Conservation (phyloP, 2,888 invertebrate species). For the Folsomia candida region DNA sequence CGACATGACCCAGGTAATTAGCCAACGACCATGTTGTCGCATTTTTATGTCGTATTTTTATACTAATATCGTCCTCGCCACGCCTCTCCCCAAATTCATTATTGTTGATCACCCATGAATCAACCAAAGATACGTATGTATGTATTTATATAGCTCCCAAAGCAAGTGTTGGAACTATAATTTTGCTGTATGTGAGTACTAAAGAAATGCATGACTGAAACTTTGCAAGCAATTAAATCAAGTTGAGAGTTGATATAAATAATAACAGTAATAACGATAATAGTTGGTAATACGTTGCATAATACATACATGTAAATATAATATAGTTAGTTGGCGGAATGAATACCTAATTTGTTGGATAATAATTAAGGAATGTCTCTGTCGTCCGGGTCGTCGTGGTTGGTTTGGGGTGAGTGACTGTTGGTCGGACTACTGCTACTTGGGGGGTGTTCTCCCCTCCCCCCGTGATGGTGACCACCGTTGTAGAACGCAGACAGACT, state of each 20-base stretch:
- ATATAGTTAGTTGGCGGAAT: neutral
- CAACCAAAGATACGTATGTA: no score
- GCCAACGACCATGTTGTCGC: no score
- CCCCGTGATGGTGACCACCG: slow-evolving; percentile 26
- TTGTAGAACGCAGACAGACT: slow-evolving; percentile 50
- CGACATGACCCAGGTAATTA: no score
- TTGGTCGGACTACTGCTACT: slow-evolving; percentile 47
- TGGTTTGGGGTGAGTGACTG: slow-evolving; percentile 48
- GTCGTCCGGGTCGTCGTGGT: slow-evolving; percentile 48
- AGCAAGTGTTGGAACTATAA: no score
- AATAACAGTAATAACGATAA: neutral
- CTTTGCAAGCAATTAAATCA: neutral
- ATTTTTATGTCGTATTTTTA: no score
- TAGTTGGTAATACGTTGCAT: neutral
- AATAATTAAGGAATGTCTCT: slow-evolving; percentile 35
- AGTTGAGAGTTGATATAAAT: no score
- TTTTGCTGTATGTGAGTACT: no score
- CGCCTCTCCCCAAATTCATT: no score
- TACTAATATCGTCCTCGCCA: no score
- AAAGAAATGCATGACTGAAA: neutral
- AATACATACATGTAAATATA: neutral
- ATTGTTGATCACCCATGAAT: no score
- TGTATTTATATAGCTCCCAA: no score
- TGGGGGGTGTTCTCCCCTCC: slow-evolving; percentile 31
- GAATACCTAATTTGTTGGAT: neutral